Base-by-base conservation (phyloP, 2,888 invertebrate species). In the Micoletzkya japonica region DNA sequence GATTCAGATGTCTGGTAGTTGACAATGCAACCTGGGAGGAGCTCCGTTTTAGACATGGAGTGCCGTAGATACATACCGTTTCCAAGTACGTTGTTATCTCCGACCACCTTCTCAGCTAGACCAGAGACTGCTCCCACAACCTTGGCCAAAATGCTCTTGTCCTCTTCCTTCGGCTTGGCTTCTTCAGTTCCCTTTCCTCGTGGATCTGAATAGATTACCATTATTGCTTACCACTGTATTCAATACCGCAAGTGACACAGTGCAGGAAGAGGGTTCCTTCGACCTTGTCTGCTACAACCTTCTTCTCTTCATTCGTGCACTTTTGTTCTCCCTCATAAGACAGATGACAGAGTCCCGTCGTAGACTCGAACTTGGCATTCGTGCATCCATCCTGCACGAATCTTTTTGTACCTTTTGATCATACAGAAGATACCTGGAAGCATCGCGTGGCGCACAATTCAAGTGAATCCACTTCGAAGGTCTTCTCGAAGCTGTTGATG, bases 381-480 rank as follows among this genome's bases (percentile, higher is more conserved):
- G 77, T 72, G 60, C 77, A 76, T 10, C 76, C 76, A 44, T 76
- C 74, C 75, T 74, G 57, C 24, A 52, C 52, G n/a, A 24, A n/a
- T n/a, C 6, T 14, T 32, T 73, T 67, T 32, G 10, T 44, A 44
- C 24, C 24, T 14, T n/a, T 52, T 26, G 30, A 57, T 30, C 17
- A 66, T n/a, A n/a, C n/a, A 36, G 20, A 52, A 54, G 28, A 26
- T 36, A 76, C 80, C 74, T 82, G 81, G 69, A 79, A 82, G 61
- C 82, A 82, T 71, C 81, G 72, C 6, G 78, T 79, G 7, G 82
- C 82, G 59, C 82, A 82, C 6, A 81, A 70, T 37, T 81, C 81
- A 30, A 77, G 73, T 1, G 81, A 76, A 50, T 81, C 79, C 2
- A 80, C 75, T 10, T 73, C 74, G n/a, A 77, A 72, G 26, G 75